Percentiles rank a stretch among this genome's conserved stretches.
phyloP scores from a whole-genome alignment of 2,888 invertebrate species.

The Apodemia mormo region DNA sequence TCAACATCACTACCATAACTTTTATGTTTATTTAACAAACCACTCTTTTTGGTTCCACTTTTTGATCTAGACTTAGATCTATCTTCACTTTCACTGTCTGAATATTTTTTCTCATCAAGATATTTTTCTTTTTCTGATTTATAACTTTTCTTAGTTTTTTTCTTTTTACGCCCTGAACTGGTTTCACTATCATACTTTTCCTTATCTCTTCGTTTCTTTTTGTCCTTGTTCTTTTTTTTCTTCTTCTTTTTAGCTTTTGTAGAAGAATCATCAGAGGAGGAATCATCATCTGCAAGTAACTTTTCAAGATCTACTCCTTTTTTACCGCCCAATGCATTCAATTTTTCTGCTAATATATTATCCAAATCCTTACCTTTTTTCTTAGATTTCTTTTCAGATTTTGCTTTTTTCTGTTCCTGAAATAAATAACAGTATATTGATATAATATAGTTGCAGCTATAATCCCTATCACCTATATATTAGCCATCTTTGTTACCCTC shows the following conservation, averaged over 20 bases:
- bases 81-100: conserved; percentile 18
- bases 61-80: conserved; percentile 12
- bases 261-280: conserved; percentile 51
- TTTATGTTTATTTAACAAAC: conserved; percentile 42
- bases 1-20: conserved; percentile 39
- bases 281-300: conserved; percentile 59
- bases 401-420: conserved; percentile 65
- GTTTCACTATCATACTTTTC: conserved; percentile 25
- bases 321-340: conserved; percentile 83
- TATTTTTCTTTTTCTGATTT: conserved; percentile 31
- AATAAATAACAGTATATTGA: conserved; percentile 36
- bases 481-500: too few relatives aligned
- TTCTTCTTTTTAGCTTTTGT: conserved; percentile 51
- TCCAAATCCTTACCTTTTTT: conserved; percentile 82
- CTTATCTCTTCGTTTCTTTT: conserved; percentile 47
- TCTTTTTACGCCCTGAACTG: conserved; percentile 41
- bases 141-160: conserved; percentile 43
- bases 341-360: conserved; percentile 85
- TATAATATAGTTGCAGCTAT: not conserved
- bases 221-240: conserved; percentile 54
- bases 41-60: conserved; percentile 35
- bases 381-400: conserved; percentile 69
- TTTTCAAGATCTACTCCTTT: conserved; percentile 61
- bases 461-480: too few relatives aligned
- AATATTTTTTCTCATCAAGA: conserved; percentile 20